Evolutionary conservation across 1,140 invertebrate genomes (phyloP).

Genomic region (Drosophila willistoni): DNA sequence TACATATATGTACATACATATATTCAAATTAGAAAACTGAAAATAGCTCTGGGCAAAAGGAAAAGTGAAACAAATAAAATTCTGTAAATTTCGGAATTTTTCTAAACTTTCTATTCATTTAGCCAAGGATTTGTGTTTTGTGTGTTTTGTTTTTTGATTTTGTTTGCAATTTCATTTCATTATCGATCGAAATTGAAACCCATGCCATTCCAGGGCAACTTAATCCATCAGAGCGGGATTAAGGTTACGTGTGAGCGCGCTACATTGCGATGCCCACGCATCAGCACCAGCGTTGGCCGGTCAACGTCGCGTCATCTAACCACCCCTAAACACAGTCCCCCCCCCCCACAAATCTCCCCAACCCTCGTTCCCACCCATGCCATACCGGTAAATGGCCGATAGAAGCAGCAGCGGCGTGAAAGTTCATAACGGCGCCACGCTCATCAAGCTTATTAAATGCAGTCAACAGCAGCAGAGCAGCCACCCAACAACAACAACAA

Average conservation of each 20-base stretch:
- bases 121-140: conserved; percentile 12
- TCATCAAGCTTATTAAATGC: conserved; percentile 14
- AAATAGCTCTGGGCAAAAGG: conserved; percentile 26
- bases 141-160: not conserved
- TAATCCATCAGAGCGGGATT: conserved; percentile 52
- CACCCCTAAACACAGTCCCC: not conserved
- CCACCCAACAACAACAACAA: not conserved
- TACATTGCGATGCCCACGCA: conserved; percentile 34
- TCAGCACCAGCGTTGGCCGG: conserved; percentile 39
- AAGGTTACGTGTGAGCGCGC: conserved; percentile 25
- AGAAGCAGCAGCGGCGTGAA: conserved; percentile 34
- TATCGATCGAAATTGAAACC: conserved; percentile 19
- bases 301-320: conserved; percentile 33
- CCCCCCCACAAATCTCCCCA: not conserved
- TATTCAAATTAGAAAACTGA: conserved; percentile 27
- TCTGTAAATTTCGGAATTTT: conserved; percentile 1
- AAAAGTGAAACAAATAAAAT: conserved; percentile 5
- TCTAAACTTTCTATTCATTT: conserved; percentile 21
- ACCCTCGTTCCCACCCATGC: not conserved
- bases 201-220: conserved; percentile 12
- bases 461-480: not conserved
- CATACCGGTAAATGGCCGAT: conserved; percentile 45
- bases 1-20: conserved; percentile 18
- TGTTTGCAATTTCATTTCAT: conserved; percentile 10
- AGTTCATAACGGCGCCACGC: conserved; percentile 11